Percentiles rank a stretch among this genome's conserved stretches.
Conservation (phyloP, 2,113 vertebrate genomes). For the Hydrochoerus hydrochaeris region DNA sequence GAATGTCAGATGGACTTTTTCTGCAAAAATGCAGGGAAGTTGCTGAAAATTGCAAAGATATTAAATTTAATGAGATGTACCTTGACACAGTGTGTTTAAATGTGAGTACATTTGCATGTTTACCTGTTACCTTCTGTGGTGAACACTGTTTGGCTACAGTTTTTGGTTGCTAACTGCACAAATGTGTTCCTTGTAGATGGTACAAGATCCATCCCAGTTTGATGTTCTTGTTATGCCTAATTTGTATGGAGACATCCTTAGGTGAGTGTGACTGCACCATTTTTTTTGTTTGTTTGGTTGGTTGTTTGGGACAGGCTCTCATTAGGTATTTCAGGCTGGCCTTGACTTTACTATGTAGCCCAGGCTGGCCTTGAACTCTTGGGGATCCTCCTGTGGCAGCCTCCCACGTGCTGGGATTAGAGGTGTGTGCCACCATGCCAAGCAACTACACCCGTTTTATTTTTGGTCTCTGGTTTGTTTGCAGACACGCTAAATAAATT, state of each 20-base stretch:
- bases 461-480: not conserved
- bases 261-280: conserved; percentile 83
- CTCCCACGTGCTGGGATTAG: not conserved
- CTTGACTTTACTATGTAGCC: no score
- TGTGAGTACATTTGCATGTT: conserved; percentile 85
- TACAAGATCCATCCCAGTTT: conserved; percentile 96
- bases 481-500: not conserved
- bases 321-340: not conserved
- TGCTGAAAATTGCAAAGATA: conserved; percentile 96
- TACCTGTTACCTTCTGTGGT: not conserved
- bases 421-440: not conserved
- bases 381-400: not conserved
- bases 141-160: not conserved
- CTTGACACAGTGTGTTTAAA: conserved; percentile 98
- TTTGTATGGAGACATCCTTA: conserved; percentile 97
- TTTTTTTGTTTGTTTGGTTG: not conserved
- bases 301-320: not conserved
- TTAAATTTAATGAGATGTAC: conserved; percentile 99
- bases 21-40: conserved; percentile 96
- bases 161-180: not conserved
- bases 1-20: conserved; percentile 98
- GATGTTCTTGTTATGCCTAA: conserved; percentile 99
- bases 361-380: not conserved
- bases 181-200: conserved; percentile 90
- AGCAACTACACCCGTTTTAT: not conserved